A percentile compares a stretch with the other conserved stretches of the same genome.
phyloP scores from a whole-genome alignment of 2,797 vertebrate genomes.

The Heteromormyrus szaboi region DNA sequence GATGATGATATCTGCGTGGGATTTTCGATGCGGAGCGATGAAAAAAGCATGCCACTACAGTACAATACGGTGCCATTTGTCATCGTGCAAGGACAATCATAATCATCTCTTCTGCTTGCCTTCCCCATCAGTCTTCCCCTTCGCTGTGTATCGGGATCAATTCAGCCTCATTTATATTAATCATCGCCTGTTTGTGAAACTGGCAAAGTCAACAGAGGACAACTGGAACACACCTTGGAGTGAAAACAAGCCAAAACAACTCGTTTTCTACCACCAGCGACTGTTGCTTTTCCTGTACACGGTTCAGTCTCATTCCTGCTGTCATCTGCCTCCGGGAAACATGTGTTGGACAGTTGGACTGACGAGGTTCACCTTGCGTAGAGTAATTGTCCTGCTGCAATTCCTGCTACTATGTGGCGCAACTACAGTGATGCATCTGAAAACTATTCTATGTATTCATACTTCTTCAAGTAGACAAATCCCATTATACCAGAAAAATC shows the following conservation, averaged over 20 bases:
- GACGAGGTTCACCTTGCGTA: neutral
- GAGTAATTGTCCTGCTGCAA: neutral
- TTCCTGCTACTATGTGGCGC: neutral
- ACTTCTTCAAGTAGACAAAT: neutral
- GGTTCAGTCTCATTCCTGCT: neutral
- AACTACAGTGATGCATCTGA: neutral
- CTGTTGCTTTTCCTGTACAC: neutral
- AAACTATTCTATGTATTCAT: neutral
- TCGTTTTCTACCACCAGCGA: conserved; percentile 18
- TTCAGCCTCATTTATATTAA: conserved; percentile 78
- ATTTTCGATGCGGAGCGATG: conserved; percentile 66
- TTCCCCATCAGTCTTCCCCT: conserved; percentile 66
- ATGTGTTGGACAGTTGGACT: neutral
- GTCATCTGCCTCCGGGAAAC: neutral
- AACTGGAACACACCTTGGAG: conserved; percentile 46
- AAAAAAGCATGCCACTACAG: conserved; percentile 58
- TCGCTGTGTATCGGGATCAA: conserved; percentile 66
- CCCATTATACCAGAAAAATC: neutral
- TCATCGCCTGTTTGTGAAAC: conserved; percentile 63
- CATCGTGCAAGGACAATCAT: conserved; percentile 69
- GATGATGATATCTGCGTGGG: conserved; percentile 51
- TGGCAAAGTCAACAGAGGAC: conserved; percentile 65
- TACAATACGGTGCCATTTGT: conserved; percentile 65
- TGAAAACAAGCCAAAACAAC: conserved; percentile 44
- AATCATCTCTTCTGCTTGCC: conserved; percentile 65